A percentile compares a stretch with the other conserved stretches of the same genome.
These are phyloP conservation scores for Epinotia bilunana DNA, from an alignment of 2,888 invertebrate species.

Conservation along the genomic window DNA sequence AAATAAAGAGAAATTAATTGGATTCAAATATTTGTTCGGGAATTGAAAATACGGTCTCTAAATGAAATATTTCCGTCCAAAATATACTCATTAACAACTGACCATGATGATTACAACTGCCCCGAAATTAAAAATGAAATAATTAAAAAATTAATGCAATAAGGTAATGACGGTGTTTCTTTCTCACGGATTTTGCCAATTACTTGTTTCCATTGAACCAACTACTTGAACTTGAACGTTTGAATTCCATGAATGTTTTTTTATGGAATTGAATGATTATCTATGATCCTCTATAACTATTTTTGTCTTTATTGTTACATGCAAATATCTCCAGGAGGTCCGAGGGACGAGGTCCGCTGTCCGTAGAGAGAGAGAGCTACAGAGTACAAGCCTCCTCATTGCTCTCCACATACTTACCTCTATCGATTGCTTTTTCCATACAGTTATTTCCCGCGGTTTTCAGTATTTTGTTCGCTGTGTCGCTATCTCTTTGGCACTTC, in stretches of 20 bases:
- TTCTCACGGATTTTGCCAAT: constrained; percentile 14
- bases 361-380: too few relatives aligned
- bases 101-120: constrained; percentile 14
- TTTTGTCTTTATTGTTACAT: too few relatives aligned
- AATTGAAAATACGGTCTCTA: not conserved
- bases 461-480: too few relatives aligned
- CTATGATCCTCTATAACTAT: too few relatives aligned
- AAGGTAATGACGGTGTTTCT: constrained; percentile 10
- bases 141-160: constrained; percentile 14
- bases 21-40: constrained; percentile 6
- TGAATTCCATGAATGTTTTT: not conserved
- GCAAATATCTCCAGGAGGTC: too few relatives aligned
- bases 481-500: too few relatives aligned
- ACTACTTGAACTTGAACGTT: not conserved
- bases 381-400: too few relatives aligned
- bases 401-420: too few relatives aligned
- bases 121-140: constrained; percentile 13
- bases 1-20: not conserved
- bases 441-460: too few relatives aligned
- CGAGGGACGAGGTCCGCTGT: too few relatives aligned
- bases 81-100: constrained; percentile 5
- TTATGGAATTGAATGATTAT: too few relatives aligned
- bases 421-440: too few relatives aligned
- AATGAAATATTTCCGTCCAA: constrained; percentile 12
- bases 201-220: constrained; percentile 24